These are phyloP conservation scores for Micrastur ruficollis DNA, from an alignment of 2,797 vertebrate genomes.

Conservation along the genomic window DNA sequence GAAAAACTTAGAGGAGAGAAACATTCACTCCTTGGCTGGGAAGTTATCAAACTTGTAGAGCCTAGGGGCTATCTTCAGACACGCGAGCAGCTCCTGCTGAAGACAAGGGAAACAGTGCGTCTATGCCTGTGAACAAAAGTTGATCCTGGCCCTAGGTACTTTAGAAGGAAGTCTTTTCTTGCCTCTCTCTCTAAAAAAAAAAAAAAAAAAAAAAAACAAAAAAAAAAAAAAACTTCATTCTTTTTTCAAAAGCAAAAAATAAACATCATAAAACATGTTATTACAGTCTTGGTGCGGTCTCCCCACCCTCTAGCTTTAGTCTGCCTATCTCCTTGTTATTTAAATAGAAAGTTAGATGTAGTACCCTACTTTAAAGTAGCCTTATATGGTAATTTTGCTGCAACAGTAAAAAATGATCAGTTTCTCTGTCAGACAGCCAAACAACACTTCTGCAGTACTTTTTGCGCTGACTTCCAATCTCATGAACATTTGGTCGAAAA, in stretches of 20 bases:
- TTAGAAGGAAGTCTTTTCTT: background rate
- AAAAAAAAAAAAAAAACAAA: background rate
- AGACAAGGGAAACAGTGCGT: background rate
- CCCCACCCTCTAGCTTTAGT: background rate
- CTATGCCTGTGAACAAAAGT: background rate
- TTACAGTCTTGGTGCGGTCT: background rate
- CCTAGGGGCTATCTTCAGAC: constrained; percentile 1
- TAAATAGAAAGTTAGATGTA: constrained; percentile 6
- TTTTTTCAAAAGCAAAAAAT: background rate
- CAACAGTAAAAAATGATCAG: constrained; percentile 46
- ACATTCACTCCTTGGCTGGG: background rate
- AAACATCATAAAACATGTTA: background rate
- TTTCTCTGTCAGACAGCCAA: constrained; percentile 54
- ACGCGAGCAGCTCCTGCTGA: background rate
- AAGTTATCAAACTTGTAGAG: background rate
- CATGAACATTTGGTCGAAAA: background rate
- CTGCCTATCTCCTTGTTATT: background rate
- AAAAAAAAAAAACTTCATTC: background rate
- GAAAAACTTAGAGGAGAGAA: background rate
- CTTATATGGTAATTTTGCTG: constrained; percentile 53
- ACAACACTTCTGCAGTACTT: constrained; percentile 12
- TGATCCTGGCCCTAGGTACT: background rate
- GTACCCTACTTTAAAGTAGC: background rate
- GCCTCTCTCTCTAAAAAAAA: background rate
- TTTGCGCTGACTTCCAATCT: background rate